Conservation (phyloP, 2,797 vertebrate genomes). For the Rhinophrynus dorsalis region DNA sequence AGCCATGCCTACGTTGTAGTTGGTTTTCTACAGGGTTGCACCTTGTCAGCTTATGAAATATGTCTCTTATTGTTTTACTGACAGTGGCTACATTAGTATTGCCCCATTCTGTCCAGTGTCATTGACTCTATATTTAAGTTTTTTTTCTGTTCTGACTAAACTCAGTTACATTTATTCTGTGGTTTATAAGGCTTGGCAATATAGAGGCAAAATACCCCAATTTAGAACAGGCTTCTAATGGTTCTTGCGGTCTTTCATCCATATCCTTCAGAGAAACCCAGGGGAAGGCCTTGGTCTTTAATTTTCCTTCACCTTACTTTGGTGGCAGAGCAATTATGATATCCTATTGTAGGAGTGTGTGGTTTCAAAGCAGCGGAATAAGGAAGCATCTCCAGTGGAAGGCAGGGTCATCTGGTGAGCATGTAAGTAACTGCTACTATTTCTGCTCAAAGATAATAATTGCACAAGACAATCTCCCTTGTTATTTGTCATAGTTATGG, state of each 20-base stretch:
- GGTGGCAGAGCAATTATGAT: constrained; percentile 25
- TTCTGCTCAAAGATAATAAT: neutral
- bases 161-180: constrained; percentile 26
- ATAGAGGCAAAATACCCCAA: constrained; percentile 29
- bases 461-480: neutral
- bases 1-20: no score
- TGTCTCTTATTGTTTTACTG: no score
- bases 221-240: constrained; percentile 35
- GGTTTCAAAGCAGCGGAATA: constrained; percentile 26
- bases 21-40: no score
- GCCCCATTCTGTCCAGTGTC: constrained; percentile 4
- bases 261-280: constrained; percentile 17
- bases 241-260: constrained; percentile 37
- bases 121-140: constrained; percentile 23
- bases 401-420: neutral
- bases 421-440: constrained; percentile 4
- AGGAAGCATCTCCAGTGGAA: neutral
- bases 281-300: constrained; percentile 23
- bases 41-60: no score
- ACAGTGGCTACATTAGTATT: no score
- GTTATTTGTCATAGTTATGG: neutral
- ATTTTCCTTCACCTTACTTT: constrained; percentile 41
- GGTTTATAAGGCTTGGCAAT: constrained; percentile 37
- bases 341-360: constrained; percentile 24
- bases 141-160: constrained; percentile 7